Evolutionary conservation across 2,113 vertebrate species (phyloP), one percentile per base, ranked within the genome.

Genomic region (Isichthys henryi): DNA sequence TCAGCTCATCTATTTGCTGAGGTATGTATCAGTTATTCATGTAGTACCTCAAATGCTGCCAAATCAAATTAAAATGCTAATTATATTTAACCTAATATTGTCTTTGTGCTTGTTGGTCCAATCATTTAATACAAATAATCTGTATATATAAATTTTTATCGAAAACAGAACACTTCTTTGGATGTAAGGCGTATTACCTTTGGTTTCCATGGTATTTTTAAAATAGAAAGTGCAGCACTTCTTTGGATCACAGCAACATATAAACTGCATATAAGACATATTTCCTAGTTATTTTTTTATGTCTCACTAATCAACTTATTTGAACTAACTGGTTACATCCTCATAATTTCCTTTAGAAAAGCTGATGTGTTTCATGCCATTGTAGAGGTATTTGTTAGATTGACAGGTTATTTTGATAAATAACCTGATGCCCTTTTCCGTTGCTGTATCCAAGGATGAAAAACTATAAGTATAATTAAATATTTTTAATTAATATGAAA

Each of bases 1-100:
- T 93, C 92, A 93, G 43, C 91, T 88, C 66, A 88, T 89, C 90
- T 4, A 0, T 85, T 62, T 93, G 91, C 93, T 92, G 92, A 95
- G 96, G 96, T 96, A 96, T 91, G 94, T 92, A 62, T 90, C 85
- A 35, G 88, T 39, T 50, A 39, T 56, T 0, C 87, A 21, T 87
- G 74, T 83, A 31, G 21, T 58, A 19, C 39, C 17, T 62, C 50
- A 15, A 27, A 62, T 85, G 49, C 19, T 62, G 1, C 31, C 35
- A n/a, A n/a, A 6, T 89, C 27, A 89, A 56, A 89, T 56, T 27
- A 17, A 82, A 39, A 35, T 89, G 70, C 49, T 83, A 70, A 10
- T 70, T 31, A 19, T 89, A 15, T 58, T 84, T 84, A 1, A 15
- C 27, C 35, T 46, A 56, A n/a, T 48, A 43, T 83, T 83, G 43